A percentile compares a stretch with the other conserved stretches of the same genome.
phyloP scores from a whole-genome alignment of 2,888 invertebrate genomes.

The Bimastos eiseni region DNA sequence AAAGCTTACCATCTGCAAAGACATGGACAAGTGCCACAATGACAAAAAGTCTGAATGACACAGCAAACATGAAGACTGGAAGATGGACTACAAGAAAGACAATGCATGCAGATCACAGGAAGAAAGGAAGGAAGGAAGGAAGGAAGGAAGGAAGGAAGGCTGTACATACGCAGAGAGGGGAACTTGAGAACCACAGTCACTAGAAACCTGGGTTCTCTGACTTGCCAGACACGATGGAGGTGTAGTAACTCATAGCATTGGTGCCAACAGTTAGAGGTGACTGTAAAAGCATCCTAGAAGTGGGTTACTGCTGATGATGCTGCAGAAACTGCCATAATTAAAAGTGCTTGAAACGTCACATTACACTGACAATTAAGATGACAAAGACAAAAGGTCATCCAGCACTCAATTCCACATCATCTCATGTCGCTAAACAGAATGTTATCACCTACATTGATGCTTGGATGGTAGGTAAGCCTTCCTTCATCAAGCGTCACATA shows the following conservation, averaged over 20 bases:
- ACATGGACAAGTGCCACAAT: background rate
- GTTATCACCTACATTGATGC: constrained; percentile 28
- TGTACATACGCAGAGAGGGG: too few species aligned
- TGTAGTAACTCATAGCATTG: background rate
- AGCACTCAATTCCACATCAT: constrained; percentile 70
- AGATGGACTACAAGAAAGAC: too few species aligned
- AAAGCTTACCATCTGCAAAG: background rate
- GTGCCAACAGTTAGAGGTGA: too few species aligned
- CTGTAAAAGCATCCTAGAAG: too few species aligned
- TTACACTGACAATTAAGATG: background rate
- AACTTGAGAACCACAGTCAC: background rate
- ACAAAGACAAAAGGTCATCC: background rate
- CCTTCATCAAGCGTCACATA: constrained; percentile 66
- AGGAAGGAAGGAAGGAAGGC: background rate
- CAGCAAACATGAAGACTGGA: too few species aligned
- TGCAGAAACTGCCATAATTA: too few species aligned
- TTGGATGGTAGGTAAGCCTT: constrained; percentile 34
- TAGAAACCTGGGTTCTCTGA: background rate
- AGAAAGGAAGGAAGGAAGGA: background rate
- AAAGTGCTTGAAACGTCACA: background rate
- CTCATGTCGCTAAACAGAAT: constrained; percentile 64
- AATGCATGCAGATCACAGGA: background rate
- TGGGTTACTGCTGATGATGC: too few species aligned
- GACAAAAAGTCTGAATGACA: background rate
- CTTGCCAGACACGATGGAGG: background rate